Base-by-base conservation (phyloP, 2,888 invertebrate genomes). In the Endomychus coccineus region DNA sequence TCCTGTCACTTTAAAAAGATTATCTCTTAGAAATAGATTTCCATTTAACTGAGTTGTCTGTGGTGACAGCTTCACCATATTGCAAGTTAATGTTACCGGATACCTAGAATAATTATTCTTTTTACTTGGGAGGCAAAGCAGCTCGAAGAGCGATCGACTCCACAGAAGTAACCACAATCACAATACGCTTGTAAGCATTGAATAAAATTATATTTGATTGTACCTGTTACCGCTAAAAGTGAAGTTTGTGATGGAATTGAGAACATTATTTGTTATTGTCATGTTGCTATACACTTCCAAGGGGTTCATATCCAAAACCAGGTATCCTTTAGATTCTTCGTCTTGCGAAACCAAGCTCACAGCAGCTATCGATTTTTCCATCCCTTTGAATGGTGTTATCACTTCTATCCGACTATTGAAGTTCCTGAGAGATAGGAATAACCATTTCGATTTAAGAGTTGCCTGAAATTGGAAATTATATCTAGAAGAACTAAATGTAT, bases 1-100 rank as follows among this genome's bases (percentile, higher is more conserved):
- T 12, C 73, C 73, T 16, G 56, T 61, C 7, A 73, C 54, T 24
- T 53, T 59, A 48, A 66, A 70, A 13, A 52, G 48, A 44, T 63
- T 63, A 52, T 64, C 61, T 41, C 67, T 67, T 2, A 68, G 58
- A 34, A 63, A 66, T 13, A 73, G 48, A 43, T 61, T 61, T 12
- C 71, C 72, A 19, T 54, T 52, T 3, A 71, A 55, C 21, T 59
- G 53, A 25, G 62, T 47, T 33, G 36, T 43, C 35, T 50, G 42
- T 37, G 45, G 24, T 24, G 54, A 46, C n/a, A 46, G 45, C 42
- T 42, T 41, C 29, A 46, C 33, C 12, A 42, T 29, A 49, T 40
- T 52, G 42, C 44, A 57, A 48, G 37, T 50, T 40, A 39, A 53
- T 36, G 39, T 36, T 40, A 58, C 38, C 19, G 58, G 58, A 45